Evolutionary conservation across 2,888 invertebrate genomes (phyloP), one percentile per base, ranked within the genome.

Genomic region (Nymphalis urticae): DNA sequence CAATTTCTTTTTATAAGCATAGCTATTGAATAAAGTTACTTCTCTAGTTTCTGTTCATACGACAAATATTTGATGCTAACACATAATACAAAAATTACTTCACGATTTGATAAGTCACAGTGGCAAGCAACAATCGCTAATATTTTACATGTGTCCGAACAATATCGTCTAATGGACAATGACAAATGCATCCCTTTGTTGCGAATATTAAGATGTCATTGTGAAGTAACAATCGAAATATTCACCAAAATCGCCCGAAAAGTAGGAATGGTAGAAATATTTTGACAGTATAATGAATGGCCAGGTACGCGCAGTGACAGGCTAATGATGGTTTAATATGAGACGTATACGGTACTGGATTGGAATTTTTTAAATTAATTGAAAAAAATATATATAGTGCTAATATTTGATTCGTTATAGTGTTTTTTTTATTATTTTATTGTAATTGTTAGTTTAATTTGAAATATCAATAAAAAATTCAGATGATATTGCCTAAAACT

Each of bases 281-380:
- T 92, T 90, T 92, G 92, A 92, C 92, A 92, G 83, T 82, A 87
- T 89, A 91, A 92, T 91, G 86, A 84, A 89, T 87, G 80, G 84
- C 81, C 88, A 86, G 89, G 90, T 87, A 85, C 70, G 77, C 70
- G 62, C 70, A 48, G 70, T 85, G 87, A 82, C 82, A 77, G 79
- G 81, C 87, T 92, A 92, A 92, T 91, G 87, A 88, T 86, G 71
- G 71, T 82, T 80, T 87, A 89, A 82, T 84, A 79, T 77, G 75
- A 76, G 76, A 80, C 62, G 70, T 62, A 65, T 66, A 32, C 64
- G 64, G 54, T 53, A 27, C 48, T 66, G 60, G 53, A 68, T 66
- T 70, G 68, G 56, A 50, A 64, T 68, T 64, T 66, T 48, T 66
- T 21, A 8, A 66, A 71, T 56, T 48, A 17, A 47, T 32, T 58